Base-by-base conservation (phyloP, 2,113 vertebrate genomes). In the Apteryx mantelli region DNA sequence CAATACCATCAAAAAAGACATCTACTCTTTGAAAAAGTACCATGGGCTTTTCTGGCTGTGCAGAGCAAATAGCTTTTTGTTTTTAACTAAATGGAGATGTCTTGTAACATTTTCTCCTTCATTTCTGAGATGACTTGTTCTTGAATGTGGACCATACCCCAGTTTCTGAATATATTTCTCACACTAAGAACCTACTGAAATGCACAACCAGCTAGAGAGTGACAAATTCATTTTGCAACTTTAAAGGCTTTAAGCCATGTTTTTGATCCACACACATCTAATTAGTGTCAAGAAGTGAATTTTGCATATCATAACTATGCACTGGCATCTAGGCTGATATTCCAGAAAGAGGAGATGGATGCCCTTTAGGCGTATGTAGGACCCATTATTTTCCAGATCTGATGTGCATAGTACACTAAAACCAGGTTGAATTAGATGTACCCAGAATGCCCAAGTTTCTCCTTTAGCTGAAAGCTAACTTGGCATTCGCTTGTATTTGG, bases 401-500 rank as follows among this genome's bases (percentile, higher is more conserved):
- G 66, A 38, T 34, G 4, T 1, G 20, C 1, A 0, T 18, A 22
- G 34, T 19, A 21, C 12, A 3, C 38, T 36, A 14, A 46, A 46
- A 17, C 11, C 26, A 56, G 52, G 21, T 74, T 82, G 74, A 48
- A 42, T 38, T 50, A 52, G 69, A 89, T 70, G 18, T 40, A 53
- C 32, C 26, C 36, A 60, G 48, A 80, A 52, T 65, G 9, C 28
- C 56, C 38, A 20, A 38, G 34, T 48, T 89, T 76, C 48, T 87
- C 32, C 20, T 2, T 52, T 60, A 82, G 74, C 81, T 73, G 81
- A n/a, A 82, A 85, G 78, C 78, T 93, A 60, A 74, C 66, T 60
- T 91, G 91, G 40, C 75, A 53, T 86, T 85, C 17, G 4, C 66
- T 80, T 61, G 20, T 56, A 24, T 74, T 85, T 94, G 90, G 71